Evolutionary conservation across 2,888 invertebrate species (phyloP), one percentile per base, ranked within the genome.

Genomic region (Petrolisthes manimaculis): DNA sequence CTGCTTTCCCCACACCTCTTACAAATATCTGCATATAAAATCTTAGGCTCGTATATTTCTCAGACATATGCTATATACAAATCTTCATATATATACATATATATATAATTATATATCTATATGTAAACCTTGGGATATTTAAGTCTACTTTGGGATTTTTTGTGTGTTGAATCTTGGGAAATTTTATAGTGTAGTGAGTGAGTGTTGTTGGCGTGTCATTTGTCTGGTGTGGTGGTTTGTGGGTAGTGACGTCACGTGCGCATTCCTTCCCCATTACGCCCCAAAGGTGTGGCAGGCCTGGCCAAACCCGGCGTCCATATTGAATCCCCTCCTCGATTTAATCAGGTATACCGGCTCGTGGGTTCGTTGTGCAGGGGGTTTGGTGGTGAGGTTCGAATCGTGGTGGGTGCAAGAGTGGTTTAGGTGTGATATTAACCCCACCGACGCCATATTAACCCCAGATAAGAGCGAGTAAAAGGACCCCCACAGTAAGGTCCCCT

Each of bases 191-290:
- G 56, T 81, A 55, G n/a, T 21, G 9, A 6, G 37, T 53, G n/a
- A 9, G 21, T 37, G n/a, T 61, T 56, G 81, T 37, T 14, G 24
- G 61, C 81, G 77, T 9, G 24, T 84, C 80, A 80, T 54, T 80
- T 80, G 86, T 80, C 74, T 55, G 55, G 0, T 18, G 78, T 55
- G 21, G 61, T 24, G 86, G 75, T 55, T 86, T 86, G 82, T 86
- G 86, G 86, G 82, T 55, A 86, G 86, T 86, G 86, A 86, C 86
- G 86, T 86, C 86, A 86, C 86, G 18, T 21, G 14, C 51, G 81
- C 86, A 86, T 86, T 86, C 86, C 86, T 86, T 55, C 86, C 69
- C 86, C 84, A 56, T 84, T 56, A 84, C 81, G 81, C 81, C 81
- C 80, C 12, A 18, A 67, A 87, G 86, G 86, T 87, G 86, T 87